These are phyloP conservation scores for Phrynosoma blainvillii DNA, from an alignment of 2,113 vertebrate genomes.

Conservation along the genomic window DNA sequence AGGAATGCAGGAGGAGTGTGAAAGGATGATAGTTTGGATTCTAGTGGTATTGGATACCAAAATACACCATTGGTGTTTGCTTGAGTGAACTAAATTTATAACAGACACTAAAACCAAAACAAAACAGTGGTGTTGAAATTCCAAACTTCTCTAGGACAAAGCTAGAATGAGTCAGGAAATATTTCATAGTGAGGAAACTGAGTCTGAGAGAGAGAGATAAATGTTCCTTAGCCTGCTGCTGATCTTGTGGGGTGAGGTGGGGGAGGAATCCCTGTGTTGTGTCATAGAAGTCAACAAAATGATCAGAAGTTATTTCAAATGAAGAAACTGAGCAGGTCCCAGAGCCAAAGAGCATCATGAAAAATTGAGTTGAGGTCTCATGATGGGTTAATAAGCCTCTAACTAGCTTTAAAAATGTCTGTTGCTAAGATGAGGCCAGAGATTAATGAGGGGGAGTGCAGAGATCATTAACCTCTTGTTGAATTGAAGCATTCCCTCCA, in stretches of 20 bases:
- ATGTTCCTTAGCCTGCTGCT: not conserved
- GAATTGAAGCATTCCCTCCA: not conserved
- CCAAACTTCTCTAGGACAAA: not conserved
- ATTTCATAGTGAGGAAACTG: not conserved
- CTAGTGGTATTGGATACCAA: no score
- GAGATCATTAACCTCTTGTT: not conserved
- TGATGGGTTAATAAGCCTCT: constrained; percentile 11
- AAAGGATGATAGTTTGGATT: no score
- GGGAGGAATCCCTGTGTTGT: not conserved
- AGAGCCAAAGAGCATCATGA: not conserved
- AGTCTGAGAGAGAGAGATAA: no score
- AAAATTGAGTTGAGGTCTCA: constrained; percentile 7
- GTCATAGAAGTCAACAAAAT: not conserved
- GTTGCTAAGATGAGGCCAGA: not conserved
- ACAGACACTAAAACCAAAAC: not conserved
- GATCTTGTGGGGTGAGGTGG: not conserved
- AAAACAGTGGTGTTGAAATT: not conserved
- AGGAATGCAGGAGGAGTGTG: no score
- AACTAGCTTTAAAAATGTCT: not conserved
- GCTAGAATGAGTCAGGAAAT: no score
- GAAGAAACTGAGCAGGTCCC: not conserved
- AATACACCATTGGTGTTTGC: no score
- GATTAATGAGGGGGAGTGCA: not conserved
- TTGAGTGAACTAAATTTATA: not conserved
- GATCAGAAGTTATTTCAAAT: constrained; percentile 4